Base-by-base conservation (phyloP, 2,888 invertebrate genomes). In the Cephus spinipes region DNA sequence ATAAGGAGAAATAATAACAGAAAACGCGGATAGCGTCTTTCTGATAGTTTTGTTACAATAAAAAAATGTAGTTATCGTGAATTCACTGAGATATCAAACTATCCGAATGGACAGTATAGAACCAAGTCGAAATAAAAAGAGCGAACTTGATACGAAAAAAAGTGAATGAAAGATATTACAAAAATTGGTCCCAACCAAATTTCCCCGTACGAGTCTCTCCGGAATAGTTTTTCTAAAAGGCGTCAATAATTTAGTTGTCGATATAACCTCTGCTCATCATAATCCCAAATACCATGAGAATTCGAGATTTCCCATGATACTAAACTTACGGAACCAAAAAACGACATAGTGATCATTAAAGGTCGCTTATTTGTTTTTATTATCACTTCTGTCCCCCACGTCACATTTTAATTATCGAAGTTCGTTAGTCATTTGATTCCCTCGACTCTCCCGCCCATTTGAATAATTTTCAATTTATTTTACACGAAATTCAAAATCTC, bases 351-450 rank as follows among this genome's bases (percentile, higher is more conserved):
- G 1, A 55, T 9, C 23, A 2, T 55, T 40, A 6, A 23, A 3
- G 23, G 23, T 55, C 55, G 9, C 55, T 23, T 23, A 55, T 55
- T 55, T 55, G 55, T 23, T 55, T 55, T 2, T 9, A 6, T 55
- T 55, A 23, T 23, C 55, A 9, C 23, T 55, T 23, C 55, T 0
- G 9, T 15, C 55, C 71, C 36, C n/a, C n/a, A 12, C 73, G 78
- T 73, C 30, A 31, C 78, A 23, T 35, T 69, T 15, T 73, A 77
- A 76, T 78, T 78, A 73, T 34, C 33, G 73, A 30, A 68, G 78
- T 76, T 78, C 78, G 78, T 78, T 76, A 78, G 76, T 34, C 31
- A 55, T 73, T 78, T 73, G 76, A 78, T 78, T 76, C 73, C 9
- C 23, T 55, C 9, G 23, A 2, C 2, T 55, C 55, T 3, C 23